Evolutionary conservation across 2,797 vertebrate species (phyloP), one percentile per base, ranked within the genome.

Genomic region (Pteropus rufus): DNA sequence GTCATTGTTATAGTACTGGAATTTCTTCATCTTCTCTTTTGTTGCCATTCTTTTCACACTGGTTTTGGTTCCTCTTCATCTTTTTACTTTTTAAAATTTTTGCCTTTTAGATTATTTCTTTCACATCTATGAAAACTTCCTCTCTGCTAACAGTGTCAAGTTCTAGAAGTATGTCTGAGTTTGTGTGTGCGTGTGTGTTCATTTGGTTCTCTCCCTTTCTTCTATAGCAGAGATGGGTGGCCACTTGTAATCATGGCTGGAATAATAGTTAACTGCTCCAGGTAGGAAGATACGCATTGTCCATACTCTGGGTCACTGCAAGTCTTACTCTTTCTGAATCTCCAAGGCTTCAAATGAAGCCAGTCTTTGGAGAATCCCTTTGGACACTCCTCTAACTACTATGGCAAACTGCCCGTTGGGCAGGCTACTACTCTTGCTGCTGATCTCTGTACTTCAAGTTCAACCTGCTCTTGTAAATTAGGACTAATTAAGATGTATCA

Each of bases 101-200:
- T 91, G n/a, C 34, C 58, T 67, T 72, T 95, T 92, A 73, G 31
- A 52, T 94, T 77, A 73, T 95, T 95, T 92, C 26, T 93, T 95
- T 56, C n/a, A 52, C 52, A 64, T 58, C 72, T 89, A 5, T 62
- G 26, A 90, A 85, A 81, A 21, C 65, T 67, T 91, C 41, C 84
- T 94, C 64, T 18, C 5, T 89, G 72, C 49, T 60, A 75, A 29
- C 54, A 77, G 73, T 82, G 39, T 46, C 87, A 75, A 62, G 46
- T 79, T 93, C 65, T 65, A 75, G 39, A 89, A 91, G 29, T 58
- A 7, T 75, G 18, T 79, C 21, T 67, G 18, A 62, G 64, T 69
- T 46, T 39, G n/a, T 67, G 18, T 31, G 23, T n/a, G 24, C 84
- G 10, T 34, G 39, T 86, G 5, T 95, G 4, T 73, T 46, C 26